Percentiles rank a stretch among this genome's conserved stretches.
These are phyloP conservation scores for Delichon dasypus DNA, from an alignment of 2,797 vertebrate species.

Conservation along the genomic window DNA sequence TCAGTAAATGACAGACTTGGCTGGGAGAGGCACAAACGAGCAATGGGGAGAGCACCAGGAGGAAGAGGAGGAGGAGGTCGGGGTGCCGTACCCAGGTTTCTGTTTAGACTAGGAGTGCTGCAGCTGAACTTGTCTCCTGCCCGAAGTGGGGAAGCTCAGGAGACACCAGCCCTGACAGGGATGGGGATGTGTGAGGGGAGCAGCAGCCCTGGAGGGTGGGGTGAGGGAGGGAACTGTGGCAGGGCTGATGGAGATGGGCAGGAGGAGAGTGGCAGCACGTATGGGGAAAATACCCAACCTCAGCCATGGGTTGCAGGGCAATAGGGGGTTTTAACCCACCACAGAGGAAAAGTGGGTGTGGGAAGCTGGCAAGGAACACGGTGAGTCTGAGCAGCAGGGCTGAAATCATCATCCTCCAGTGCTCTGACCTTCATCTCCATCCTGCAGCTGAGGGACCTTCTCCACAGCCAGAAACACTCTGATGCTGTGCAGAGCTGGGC, in stretches of 20 bases:
- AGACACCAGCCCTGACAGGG: not conserved
- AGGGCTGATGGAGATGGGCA: not conserved
- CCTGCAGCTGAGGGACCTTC: not conserved
- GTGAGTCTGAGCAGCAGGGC: not conserved
- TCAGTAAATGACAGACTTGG: not conserved
- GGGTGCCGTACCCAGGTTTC: rapidly evolving
- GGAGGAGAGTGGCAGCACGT: not conserved
- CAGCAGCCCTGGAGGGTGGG: not conserved
- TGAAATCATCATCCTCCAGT: not conserved
- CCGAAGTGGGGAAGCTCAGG: rapidly evolving
- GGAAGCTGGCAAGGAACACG: not conserved
- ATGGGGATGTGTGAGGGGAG: too few relatives aligned
- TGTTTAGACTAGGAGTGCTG: not conserved
- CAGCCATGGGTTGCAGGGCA: rapidly evolving
- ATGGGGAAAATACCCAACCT: not conserved
- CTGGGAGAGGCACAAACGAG: not conserved
- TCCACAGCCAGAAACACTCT: not conserved
- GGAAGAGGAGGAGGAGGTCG: not conserved
- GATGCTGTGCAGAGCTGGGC: rapidly evolving
- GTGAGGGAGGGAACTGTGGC: not conserved
- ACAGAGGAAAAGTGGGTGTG: rapidly evolving
- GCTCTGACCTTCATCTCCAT: not conserved
- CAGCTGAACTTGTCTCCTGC: not conserved
- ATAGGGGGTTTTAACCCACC: not conserved
- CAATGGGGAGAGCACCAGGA: rapidly evolving